Evolutionary conservation across 2,888 invertebrate genomes (phyloP).

Genomic region (Nemurella pictetii): DNA sequence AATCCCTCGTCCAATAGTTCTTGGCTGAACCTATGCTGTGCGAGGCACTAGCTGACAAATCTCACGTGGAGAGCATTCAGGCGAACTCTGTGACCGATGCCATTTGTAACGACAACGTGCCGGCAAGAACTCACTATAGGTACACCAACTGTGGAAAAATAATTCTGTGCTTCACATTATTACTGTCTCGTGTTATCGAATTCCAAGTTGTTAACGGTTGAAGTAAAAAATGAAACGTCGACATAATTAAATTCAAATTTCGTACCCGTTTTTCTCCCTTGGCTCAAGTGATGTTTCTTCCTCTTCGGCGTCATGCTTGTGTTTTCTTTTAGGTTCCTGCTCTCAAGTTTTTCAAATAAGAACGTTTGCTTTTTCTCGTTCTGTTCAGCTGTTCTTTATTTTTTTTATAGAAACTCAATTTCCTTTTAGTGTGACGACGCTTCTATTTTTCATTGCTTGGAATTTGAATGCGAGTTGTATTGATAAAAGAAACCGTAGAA

Average conservation of each 20-base stretch:
- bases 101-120: not conserved
- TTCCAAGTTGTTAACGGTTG: not conserved
- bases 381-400: slow-evolving; percentile 18
- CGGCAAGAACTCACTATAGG: not conserved
- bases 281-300: not conserved
- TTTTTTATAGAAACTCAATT: slow-evolving; percentile 30
- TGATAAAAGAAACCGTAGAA: slow-evolving; percentile 23
- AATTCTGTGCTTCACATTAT: not conserved
- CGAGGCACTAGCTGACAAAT: not conserved
- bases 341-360: not conserved
- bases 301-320: not conserved
- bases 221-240: not conserved
- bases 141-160: not conserved
- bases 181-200: not conserved
- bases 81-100: not conserved
- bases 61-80: not conserved
- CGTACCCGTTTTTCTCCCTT: not conserved
- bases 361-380: slow-evolving; percentile 17
- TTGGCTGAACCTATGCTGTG: not conserved
- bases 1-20: slow-evolving; percentile 19
- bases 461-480: slow-evolving; percentile 27
- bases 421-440: slow-evolving; percentile 20
- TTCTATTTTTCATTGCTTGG: slow-evolving; percentile 25
- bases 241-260: not conserved
- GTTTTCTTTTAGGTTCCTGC: not conserved